Conservation (phyloP, 2,888 invertebrate genomes). For the Metalampra italica region DNA sequence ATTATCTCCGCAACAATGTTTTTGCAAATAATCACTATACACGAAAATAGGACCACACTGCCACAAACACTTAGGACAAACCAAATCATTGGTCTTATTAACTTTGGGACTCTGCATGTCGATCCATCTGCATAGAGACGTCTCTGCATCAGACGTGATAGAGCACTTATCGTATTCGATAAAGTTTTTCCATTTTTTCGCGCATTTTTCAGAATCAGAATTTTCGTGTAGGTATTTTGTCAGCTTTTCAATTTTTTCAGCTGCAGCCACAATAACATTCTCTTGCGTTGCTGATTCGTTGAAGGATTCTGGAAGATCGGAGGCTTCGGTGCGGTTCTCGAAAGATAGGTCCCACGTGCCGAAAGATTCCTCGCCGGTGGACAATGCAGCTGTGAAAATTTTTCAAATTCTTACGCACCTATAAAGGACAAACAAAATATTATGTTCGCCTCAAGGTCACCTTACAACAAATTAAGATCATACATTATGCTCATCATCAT, state of each 20-base stretch:
- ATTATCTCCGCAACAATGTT: conserved; percentile 37
- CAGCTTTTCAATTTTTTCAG: conserved; percentile 73
- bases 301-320: conserved; percentile 34
- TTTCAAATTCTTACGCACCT: conserved; percentile 68
- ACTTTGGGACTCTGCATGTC: conserved; percentile 36
- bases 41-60: conserved; percentile 65
- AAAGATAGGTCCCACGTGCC: conserved; percentile 47
- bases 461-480: too few relatives aligned
- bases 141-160: conserved; percentile 16
- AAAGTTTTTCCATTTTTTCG: conserved; percentile 63
- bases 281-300: conserved; percentile 40
- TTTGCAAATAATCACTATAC: conserved; percentile 47
- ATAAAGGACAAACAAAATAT: conserved; percentile 24
- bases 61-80: conserved; percentile 71
- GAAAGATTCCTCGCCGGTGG: conserved; percentile 36
- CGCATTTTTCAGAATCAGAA: conserved; percentile 25
- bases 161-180: conserved; percentile 35
- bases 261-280: conserved; percentile 38
- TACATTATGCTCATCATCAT: too few relatives aligned
- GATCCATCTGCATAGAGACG: conserved; percentile 40
- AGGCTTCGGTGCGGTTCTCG: conserved; percentile 47
- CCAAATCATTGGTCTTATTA: conserved; percentile 15
- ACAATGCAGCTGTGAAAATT: conserved; percentile 64
- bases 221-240: conserved; percentile 61
- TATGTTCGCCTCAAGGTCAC: neutral